Evolutionary conservation across 2,113 vertebrate species (phyloP).

Genomic region (Bos taurus): ARS-UCD2.0 NC_037352.1:35902501-35903000

Average conservation of each 20-base stretch:
- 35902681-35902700: slow-evolving; percentile 68
- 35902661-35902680: slow-evolving; percentile 76
- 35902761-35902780: slow-evolving; percentile 94
- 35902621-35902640: slow-evolving; percentile 92
- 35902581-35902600: slow-evolving; percentile 93
- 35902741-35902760: slow-evolving; percentile 90
- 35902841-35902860: neutral
- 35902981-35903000: slow-evolving; percentile 89
- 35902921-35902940: neutral
- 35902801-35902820: slow-evolving; percentile 93
- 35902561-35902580: slow-evolving; percentile 78
- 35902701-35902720: slow-evolving; percentile 74
- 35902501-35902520: neutral
- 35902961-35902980: slow-evolving; percentile 90
- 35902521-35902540: neutral
- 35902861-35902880: neutral
- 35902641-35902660: slow-evolving; percentile 85
- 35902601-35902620: slow-evolving; percentile 88
- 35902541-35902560: neutral
- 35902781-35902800: slow-evolving; percentile 93
- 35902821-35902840: slow-evolving; percentile 83
- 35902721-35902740: slow-evolving; percentile 88
- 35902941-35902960: neutral
- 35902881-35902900: fast-evolving
- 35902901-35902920: neutral